Evolutionary conservation across 2,888 invertebrate genomes (phyloP), one percentile per base, ranked within the genome.

Genomic region (Tenthredo scrophulariae): DNA sequence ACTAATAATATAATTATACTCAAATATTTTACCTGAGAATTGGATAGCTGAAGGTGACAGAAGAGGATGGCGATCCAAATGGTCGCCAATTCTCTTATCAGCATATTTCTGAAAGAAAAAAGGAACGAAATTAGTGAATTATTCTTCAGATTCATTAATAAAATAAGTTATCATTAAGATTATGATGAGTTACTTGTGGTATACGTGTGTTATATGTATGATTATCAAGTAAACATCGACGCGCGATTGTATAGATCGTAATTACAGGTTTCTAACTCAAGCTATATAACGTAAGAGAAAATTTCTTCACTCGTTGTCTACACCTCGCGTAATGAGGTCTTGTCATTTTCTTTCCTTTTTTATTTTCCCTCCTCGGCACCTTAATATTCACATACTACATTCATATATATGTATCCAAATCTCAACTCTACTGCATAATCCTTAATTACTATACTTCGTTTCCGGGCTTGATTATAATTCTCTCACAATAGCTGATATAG

Each of bases 21-120:
- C n/a, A 7, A 54, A 54, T 67, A 62, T 89, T 94, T 94, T 94
- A 96, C 96, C 95, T 96, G 95, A 90, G 95, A 94, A 90, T 94
- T 94, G 89, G 94, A 94, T 92, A 94, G 94, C 91, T 94, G 94
- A 91, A 94, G 92, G 92, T 94, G 94, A 91, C 94, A 94, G 92
- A 96, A 93, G 88, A 95, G 94, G 92, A 94, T 94, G 95, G 95
- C 96, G 96, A 95, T 96, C 96, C 94, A 93, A 82, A 95, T 93
- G 95, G 96, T 94, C 96, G 96, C 95, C 95, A 94, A 94, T 95
- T 95, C 95, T 95, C 96, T 95, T 95, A 96, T 96, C 95, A 96
- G 95, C 96, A 96, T 96, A 94, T 94, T 95, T 95, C 96, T 96
- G 95, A 88, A 94, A 95, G 89, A 90, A 91, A 85, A 82, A 85